Conservation (phyloP, 2,797 vertebrate genomes). For the Halcyon leucocephala region DNA sequence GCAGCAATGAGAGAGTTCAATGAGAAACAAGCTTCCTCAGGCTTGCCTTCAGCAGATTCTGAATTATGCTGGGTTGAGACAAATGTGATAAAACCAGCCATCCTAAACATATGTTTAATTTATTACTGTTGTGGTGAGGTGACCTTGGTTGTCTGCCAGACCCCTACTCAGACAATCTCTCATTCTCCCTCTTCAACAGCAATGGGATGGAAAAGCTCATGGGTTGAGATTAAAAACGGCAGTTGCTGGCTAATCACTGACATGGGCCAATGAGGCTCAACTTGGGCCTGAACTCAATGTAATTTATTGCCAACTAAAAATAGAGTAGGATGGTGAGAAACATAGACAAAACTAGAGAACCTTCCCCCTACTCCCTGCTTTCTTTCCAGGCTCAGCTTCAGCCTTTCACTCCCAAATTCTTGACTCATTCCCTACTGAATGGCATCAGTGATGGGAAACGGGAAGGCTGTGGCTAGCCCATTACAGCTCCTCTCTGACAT, state of each 20-base stretch:
- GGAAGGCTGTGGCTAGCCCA: fast-evolving
- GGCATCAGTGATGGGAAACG: fast-evolving
- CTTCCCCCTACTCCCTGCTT: fast-evolving
- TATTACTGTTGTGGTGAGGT: neutral
- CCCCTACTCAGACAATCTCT: neutral
- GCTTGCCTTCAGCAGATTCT: neutral
- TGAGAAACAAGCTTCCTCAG: neutral
- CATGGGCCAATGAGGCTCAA: neutral
- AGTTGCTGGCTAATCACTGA: neutral
- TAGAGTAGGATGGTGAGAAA: neutral
- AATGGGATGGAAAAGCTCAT: neutral
- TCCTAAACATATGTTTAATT: neutral
- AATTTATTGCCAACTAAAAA: neutral
- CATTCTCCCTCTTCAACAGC: neutral
- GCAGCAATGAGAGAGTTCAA: neutral
- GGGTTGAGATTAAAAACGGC: neutral
- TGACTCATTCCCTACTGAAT: fast-evolving
- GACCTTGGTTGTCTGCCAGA: neutral
- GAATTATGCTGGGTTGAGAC: neutral
- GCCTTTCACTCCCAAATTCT: neutral
- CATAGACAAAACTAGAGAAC: neutral
- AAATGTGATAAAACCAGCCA: neutral
- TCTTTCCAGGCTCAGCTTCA: neutral
- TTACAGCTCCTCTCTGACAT: fast-evolving
- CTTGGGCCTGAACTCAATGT: neutral